Conservation (phyloP, 2,888 invertebrate species). For the Hofmannophila pseudospretella region DNA sequence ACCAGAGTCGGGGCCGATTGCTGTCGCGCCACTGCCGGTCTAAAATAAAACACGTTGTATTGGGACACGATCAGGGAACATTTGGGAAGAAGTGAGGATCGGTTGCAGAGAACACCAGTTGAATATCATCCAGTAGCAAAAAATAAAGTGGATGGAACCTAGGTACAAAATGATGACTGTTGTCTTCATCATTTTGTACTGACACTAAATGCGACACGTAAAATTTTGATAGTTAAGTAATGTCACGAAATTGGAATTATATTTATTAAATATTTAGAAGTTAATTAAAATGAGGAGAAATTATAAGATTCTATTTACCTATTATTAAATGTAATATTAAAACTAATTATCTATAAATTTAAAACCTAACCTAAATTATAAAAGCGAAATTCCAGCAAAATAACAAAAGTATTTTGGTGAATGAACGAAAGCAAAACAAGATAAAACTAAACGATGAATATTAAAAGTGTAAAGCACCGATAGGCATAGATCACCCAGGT, state of each 20-base stretch:
- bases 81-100: constrained; percentile 22
- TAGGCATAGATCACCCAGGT: constrained; percentile 40
- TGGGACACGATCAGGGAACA: constrained; percentile 52
- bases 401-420: constrained; percentile 1
- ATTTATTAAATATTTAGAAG: too few relatives aligned
- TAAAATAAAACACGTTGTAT: constrained; percentile 74
- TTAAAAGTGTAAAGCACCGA: constrained; percentile 17
- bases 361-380: not conserved
- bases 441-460: constrained; percentile 6
- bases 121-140: constrained; percentile 13
- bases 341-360: too few relatives aligned
- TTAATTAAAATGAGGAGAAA: too few relatives aligned
- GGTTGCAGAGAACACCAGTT: constrained; percentile 17
- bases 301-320: too few relatives aligned
- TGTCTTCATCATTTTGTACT: too few relatives aligned
- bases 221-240: too few relatives aligned
- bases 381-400: not conserved
- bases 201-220: too few relatives aligned
- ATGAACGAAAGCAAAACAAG: not conserved
- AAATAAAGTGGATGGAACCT: too few relatives aligned
- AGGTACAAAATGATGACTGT: too few relatives aligned
- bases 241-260: too few relatives aligned
- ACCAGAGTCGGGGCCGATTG: constrained; percentile 77
- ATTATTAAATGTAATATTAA: too few relatives aligned
- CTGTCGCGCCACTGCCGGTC: constrained; percentile 77